Conservation (phyloP, 2,888 invertebrate genomes). For the Tetragnatha montana region DNA sequence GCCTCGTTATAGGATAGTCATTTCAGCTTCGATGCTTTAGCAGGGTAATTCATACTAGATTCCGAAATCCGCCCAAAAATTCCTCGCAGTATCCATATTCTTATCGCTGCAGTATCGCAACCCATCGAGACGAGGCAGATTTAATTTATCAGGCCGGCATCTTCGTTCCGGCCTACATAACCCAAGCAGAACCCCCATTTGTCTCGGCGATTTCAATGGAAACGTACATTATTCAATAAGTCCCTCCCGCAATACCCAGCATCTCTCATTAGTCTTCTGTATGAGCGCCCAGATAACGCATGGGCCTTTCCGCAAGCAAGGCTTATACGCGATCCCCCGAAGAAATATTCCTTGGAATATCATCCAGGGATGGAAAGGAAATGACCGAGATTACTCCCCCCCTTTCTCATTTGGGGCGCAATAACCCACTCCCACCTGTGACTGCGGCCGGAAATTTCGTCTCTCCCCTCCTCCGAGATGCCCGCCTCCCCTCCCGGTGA, state of each 20-base stretch:
- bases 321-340: not conserved
- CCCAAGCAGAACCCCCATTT: too few species aligned
- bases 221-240: too few species aligned
- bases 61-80: too few species aligned
- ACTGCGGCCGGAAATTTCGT: slow-evolving; percentile 54
- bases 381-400: slow-evolving; percentile 32
- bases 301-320: not conserved
- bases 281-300: not conserved
- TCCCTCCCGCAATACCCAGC: not conserved
- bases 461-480: not conserved
- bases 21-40: too few species aligned
- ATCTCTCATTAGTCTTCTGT: not conserved
- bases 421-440: slow-evolving; percentile 41
- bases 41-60: too few species aligned
- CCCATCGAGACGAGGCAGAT: too few species aligned
- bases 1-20: too few species aligned
- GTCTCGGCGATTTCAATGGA: too few species aligned
- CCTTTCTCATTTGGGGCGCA: not conserved
- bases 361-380: not conserved
- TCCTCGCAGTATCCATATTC: too few species aligned
- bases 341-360: slow-evolving; percentile 10
- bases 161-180: too few species aligned
- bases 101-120: too few species aligned
- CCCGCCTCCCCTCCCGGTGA: not conserved
- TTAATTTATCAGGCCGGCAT: too few species aligned